These are phyloP conservation scores for Drosophila punjabiensis DNA, from an alignment of 1,140 invertebrate genomes.

Conservation along the genomic window DNA sequence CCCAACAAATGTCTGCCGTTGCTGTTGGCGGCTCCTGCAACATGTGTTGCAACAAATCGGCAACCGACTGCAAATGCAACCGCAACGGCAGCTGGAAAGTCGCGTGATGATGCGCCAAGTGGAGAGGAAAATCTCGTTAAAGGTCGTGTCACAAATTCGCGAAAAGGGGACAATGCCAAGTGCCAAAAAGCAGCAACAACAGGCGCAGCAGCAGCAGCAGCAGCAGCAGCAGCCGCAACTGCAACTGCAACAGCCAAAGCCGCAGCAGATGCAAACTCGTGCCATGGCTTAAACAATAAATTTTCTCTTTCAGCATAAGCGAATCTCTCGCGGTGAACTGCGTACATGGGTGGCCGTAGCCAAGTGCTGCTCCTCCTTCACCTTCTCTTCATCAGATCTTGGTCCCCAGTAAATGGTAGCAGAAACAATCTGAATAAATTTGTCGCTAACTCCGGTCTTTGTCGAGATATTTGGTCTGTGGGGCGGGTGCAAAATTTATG, in stretches of 20 bases:
- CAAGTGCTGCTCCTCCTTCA: slow-evolving; percentile 10
- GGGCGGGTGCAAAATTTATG: slow-evolving; percentile 51
- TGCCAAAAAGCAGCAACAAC: slow-evolving; percentile 51
- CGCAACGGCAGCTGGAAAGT: slow-evolving; percentile 60
- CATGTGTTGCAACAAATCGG: slow-evolving; percentile 78
- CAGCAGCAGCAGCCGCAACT: neutral
- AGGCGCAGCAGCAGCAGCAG: slow-evolving; percentile 6
- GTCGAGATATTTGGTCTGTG: neutral
- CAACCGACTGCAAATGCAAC: slow-evolving; percentile 36
- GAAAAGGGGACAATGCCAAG: slow-evolving; percentile 60
- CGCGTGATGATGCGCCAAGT: slow-evolving; percentile 79
- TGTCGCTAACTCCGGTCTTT: slow-evolving; percentile 44
- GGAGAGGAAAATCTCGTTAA: slow-evolving; percentile 80
- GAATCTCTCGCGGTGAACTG: slow-evolving; percentile 51
- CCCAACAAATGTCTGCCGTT: slow-evolving; percentile 75
- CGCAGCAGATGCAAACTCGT: slow-evolving; percentile 61
- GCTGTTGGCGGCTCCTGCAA: slow-evolving; percentile 53
- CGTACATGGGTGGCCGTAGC: slow-evolving; percentile 61
- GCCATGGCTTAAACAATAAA: slow-evolving; percentile 72
- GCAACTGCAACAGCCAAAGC: neutral
- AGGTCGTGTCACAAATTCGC: slow-evolving; percentile 79
- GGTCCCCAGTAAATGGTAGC: slow-evolving; percentile 47
- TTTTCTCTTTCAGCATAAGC: slow-evolving; percentile 65
- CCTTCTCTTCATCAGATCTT: neutral
- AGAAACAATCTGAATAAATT: slow-evolving; percentile 70